Percentiles rank a stretch among this genome's conserved stretches.
Evolutionary conservation across 2,888 invertebrate species (phyloP).

Genomic region (Apocheima hispidaria): DNA sequence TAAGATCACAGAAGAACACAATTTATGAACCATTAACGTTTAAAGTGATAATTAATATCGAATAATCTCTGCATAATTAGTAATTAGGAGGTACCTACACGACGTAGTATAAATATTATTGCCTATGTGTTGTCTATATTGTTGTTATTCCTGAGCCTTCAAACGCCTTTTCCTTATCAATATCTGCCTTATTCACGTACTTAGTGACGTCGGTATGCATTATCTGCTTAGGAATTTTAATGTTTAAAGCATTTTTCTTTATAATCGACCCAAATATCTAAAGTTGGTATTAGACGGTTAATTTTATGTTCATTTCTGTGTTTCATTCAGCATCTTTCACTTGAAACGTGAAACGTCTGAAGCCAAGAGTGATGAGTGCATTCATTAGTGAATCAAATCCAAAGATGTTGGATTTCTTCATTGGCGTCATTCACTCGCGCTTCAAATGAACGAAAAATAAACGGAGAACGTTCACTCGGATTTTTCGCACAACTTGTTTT

Average conservation of each 20-base stretch:
- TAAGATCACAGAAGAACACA: constrained; percentile 14
- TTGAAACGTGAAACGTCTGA: no score
- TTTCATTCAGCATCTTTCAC: no score
- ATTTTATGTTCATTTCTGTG: no score
- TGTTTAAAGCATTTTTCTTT: neutral
- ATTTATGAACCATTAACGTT: constrained; percentile 22
- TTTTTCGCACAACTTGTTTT: no score
- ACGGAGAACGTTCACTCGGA: no score
- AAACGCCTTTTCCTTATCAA: constrained; percentile 43
- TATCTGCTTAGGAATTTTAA: constrained; percentile 20
- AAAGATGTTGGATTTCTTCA: no score
- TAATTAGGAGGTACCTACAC: neutral
- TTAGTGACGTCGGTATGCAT: constrained; percentile 35
- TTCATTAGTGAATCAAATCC: no score
- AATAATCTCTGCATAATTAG: constrained; percentile 17
- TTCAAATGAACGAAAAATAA: no score
- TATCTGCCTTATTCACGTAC: constrained; percentile 29
- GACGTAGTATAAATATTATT: neutral
- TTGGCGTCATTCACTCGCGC: no score
- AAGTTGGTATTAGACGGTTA: no score
- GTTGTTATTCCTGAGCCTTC: constrained; percentile 38
- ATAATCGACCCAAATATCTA: no score
- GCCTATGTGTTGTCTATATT: constrained; percentile 16
- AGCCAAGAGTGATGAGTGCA: no score
- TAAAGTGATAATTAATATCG: constrained; percentile 15